Base-by-base conservation (phyloP, 2,113 vertebrate species). In the Castor canadensis region DNA sequence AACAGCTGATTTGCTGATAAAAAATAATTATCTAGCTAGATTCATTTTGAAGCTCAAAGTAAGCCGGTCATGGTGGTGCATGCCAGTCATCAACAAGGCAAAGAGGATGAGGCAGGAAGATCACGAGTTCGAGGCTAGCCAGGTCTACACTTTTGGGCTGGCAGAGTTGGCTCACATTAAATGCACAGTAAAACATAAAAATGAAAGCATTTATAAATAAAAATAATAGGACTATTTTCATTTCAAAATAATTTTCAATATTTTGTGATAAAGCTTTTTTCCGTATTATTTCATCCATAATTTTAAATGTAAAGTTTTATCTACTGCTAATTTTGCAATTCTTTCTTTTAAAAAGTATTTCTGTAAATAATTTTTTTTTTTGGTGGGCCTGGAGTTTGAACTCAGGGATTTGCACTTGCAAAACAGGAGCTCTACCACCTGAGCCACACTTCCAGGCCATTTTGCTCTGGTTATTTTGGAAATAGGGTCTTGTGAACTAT, bases 271-370 rank as follows among this genome's bases (percentile, higher is more conserved):
- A 93, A 47, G n/a, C 66, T 91, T 91, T 76, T 76, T 88, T 60
- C 12, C 15, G 56, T 49, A 49, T 35, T 82, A 28, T 93, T 95
- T 85, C 24, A 45, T 79, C 32, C 24, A 56, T 91, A 76, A 81
- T 95, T 88, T 95, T 95, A 92, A 95, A 69, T 17, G 40, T 88
- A 76, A 95, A 81, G 40, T 92, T 86, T 62, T 92, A 5, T 83
- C 92, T 82, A 72, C 52, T 94, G 69, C 30, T 83, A 30, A 54
- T 73, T 82, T 91, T 89, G 75, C 87, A 66, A 80, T 75, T n/a
- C n/a, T n/a, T n/a, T n/a, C n/a, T 38, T 86, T 56, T 66, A 40
- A 94, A 89, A 47, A 86, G n/a, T 89, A 60, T 49, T 80, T 94
- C 79, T 95, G 43, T n/a, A n/a, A n/a, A n/a, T n/a, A n/a, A n/a